Evolutionary conservation across 2,888 invertebrate species (phyloP), one percentile per base, ranked within the genome.

Genomic region (Belgica antarctica): DNA sequence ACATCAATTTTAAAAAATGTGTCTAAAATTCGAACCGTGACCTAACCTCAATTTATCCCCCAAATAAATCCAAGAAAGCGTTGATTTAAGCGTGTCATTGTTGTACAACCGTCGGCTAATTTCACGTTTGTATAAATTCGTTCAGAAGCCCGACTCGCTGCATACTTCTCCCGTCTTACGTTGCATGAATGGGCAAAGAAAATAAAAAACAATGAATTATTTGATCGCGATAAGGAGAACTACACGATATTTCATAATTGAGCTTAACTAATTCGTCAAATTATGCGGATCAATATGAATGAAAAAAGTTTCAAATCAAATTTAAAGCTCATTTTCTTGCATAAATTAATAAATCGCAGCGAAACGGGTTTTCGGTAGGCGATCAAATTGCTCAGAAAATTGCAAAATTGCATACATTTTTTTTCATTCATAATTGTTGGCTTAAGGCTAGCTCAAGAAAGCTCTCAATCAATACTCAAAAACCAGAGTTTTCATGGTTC

Each of bases 171-270:
- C 47, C 47, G 46, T 46, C 46, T 28, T 46, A 10, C 63, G 57
- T 68, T 68, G 57, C 68, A 66, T 10, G 57, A 57, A 57, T 22
- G 12, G 28, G 52, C 17, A 28, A 1, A 47, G 47, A 25, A 47
- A 10, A 57, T 19, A 68, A 65, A 46, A 59, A 52, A 52, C 4
- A 31, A 7, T 31, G 31, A n/a, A n/a, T 41, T 41, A 15, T 41
- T 46, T 25, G 25, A 68, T 68, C 68, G 68, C 68, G 68, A 68
- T 68, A 68, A 68, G 68, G 57, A 25, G n/a, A 46, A 52, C 57
- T 52, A 57, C 57, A 46, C 25, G 68, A 68, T 22, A 68, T 57
- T 66, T 47, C 65, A 46, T 66, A 52, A 68, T 68, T 57, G 57
- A 57, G 57, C 68, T 52, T 57, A 57, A 52, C 68, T 68, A 68